Percentiles rank a stretch among this genome's conserved stretches.
These are phyloP conservation scores for Orthonyx spaldingii DNA, from an alignment of 2,113 vertebrate genomes.

Conservation along the genomic window DNA sequence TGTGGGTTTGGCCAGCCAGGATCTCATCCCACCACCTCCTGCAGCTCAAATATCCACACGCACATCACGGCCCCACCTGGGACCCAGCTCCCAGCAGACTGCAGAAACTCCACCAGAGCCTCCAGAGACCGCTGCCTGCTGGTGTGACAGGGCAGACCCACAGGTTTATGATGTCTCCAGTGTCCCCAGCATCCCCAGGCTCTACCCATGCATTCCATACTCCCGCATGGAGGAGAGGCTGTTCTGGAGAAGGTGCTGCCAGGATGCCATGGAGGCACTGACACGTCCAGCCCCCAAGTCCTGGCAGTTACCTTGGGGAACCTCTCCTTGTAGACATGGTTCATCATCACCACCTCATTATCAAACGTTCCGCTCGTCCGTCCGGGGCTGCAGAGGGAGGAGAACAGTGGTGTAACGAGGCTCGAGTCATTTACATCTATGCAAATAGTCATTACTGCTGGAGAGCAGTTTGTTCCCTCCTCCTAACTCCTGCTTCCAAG, in stretches of 20 bases:
- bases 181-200: background rate
- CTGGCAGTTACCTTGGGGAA: slow-evolving; percentile 87
- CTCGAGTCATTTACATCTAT: background rate
- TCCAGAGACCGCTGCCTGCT: background rate
- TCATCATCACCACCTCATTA: slow-evolving; percentile 98
- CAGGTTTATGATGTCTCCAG: background rate
- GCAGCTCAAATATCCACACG: background rate
- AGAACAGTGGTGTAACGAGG: accelerated
- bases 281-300: accelerated
- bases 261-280: background rate
- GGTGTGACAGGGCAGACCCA: background rate
- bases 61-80: background rate
- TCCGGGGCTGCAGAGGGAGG: slow-evolving; percentile 79
- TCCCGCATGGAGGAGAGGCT: background rate
- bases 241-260: background rate
- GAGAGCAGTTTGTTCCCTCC: background rate
- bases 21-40: background rate
- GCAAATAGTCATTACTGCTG: background rate
- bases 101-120: background rate
- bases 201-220: background rate
- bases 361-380: slow-evolving; percentile 86
- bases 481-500: background rate
- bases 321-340: slow-evolving; percentile 95
- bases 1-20: background rate
- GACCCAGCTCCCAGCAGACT: background rate